Conservation (phyloP, 2,888 invertebrate genomes). For the Tetanocera ferruginea region DNA sequence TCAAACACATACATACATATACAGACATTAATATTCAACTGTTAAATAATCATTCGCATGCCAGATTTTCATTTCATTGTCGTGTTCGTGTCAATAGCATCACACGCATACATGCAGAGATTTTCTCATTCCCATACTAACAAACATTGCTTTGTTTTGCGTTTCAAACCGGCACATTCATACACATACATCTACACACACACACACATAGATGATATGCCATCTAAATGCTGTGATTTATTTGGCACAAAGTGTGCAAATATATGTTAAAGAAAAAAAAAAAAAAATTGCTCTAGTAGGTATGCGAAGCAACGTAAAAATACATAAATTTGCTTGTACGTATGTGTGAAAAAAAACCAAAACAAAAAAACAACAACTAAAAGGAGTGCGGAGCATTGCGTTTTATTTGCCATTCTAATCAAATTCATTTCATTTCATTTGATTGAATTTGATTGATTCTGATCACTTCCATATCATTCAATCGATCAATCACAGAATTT, state of each 20-base stretch:
- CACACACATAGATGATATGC: not conserved
- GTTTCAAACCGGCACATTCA: not conserved
- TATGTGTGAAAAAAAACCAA: not conserved
- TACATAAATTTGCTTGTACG: not conserved
- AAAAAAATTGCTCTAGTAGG: not conserved
- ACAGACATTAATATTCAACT: too few species aligned
- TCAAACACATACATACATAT: too few species aligned
- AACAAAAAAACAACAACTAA: too few species aligned
- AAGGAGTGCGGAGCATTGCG: not conserved
- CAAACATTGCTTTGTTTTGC: too few species aligned
- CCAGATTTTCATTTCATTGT: constrained; percentile 7
- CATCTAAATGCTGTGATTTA: not conserved
- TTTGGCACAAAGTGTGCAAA: not conserved
- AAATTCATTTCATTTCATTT: not conserved
- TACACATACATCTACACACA: not conserved
- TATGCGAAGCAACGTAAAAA: not conserved
- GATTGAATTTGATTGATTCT: not conserved
- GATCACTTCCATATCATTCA: not conserved
- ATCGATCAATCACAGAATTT: not conserved
- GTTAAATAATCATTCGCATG: too few species aligned
- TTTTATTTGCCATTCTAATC: not conserved
- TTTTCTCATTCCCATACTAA: not conserved
- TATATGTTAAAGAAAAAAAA: not conserved
- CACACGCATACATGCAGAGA: constrained; percentile 11
- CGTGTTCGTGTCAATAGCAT: not conserved